Evolutionary conservation across 2,797 vertebrate genomes (phyloP).

Genomic region (Hemibagrus guttatus): DNA sequence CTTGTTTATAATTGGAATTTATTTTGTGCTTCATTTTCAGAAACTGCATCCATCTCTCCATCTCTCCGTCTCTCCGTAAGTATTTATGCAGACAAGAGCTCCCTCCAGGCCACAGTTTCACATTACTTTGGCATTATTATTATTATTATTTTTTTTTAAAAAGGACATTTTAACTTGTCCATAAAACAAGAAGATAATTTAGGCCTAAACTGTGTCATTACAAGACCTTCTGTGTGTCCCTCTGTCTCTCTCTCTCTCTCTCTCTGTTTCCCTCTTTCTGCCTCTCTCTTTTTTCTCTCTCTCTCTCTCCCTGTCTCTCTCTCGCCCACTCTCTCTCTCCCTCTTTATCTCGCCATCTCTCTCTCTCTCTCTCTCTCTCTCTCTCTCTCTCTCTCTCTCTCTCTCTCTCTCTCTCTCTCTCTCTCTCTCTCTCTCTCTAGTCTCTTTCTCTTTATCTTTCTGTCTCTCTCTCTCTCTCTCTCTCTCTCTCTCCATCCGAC

Average conservation of each 20-base stretch:
- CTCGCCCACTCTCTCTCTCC: too few species aligned
- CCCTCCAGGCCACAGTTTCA: not conserved
- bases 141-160: not conserved
- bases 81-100: conserved; percentile 11
- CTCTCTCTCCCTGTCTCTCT: too few species aligned
- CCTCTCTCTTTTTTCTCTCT: not conserved
- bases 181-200: conserved; percentile 14
- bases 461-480: not conserved
- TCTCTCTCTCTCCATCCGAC: not conserved
- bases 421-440: not conserved
- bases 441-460: too few species aligned
- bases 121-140: conserved; percentile 1
- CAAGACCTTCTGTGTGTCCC: not conserved
- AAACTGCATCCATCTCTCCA: not conserved
- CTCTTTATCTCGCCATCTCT: not conserved
- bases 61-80: conserved; percentile 15
- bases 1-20: conserved; percentile 28
- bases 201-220: not conserved
- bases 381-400: not conserved
- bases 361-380: too few species aligned
- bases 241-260: not conserved
- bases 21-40: not conserved
- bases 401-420: not conserved
- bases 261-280: too few species aligned
- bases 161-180: conserved; percentile 10